phyloP scores from a whole-genome alignment of 64 coral and sea anemone species.

The Actinia equina region DNA sequence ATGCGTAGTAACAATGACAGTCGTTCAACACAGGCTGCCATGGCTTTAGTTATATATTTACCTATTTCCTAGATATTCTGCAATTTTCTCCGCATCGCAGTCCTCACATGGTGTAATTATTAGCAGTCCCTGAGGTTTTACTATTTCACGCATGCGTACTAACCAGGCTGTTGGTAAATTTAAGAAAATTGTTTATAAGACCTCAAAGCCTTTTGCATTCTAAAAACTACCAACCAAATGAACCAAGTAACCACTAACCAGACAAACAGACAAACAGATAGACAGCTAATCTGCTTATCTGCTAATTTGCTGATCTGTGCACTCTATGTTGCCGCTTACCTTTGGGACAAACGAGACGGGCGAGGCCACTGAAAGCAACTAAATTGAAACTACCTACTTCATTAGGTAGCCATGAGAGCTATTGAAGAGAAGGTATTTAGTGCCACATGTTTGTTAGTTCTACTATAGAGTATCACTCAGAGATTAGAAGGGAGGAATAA shows the following conservation, averaged over 20 bases:
- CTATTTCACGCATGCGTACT: constrained; percentile 45
- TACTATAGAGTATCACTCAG: no score
- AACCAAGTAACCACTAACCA: no score
- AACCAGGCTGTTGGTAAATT: constrained; percentile 39
- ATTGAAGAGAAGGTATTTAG: no score
- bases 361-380: constrained; percentile 18
- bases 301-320: no score
- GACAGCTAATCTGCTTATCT: no score
- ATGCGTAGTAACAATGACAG: no score
- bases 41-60: neutral
- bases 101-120: constrained; percentile 1
- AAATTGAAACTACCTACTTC: constrained; percentile 44
- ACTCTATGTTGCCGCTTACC: neutral
- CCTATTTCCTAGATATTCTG: constrained; percentile 23
- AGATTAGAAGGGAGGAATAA: no score
- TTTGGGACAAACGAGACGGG: constrained; percentile 15
- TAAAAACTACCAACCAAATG: no score
- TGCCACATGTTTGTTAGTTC: no score
- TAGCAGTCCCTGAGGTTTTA: constrained; percentile 14
- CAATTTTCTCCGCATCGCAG: constrained; percentile 31
- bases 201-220: no score
- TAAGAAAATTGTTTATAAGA: neutral
- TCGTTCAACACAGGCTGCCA: no score
- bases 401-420: constrained; percentile 55
- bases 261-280: no score